These are phyloP conservation scores for Latrodectus elegans DNA, from an alignment of 2,888 invertebrate species.

Conservation along the genomic window DNA sequence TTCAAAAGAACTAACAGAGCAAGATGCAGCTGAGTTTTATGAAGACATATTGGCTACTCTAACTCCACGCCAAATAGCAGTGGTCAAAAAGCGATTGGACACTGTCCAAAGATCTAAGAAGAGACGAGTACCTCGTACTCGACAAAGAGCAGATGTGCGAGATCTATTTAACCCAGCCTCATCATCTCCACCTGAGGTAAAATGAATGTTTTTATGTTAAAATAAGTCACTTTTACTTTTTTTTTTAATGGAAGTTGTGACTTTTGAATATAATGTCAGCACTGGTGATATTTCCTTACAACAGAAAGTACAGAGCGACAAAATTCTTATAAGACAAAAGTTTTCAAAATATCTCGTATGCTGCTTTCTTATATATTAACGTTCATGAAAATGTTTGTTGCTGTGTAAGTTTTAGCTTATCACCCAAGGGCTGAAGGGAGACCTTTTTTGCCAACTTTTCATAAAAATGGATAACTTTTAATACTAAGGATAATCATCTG, in stretches of 20 bases:
- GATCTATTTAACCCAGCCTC: slow-evolving; percentile 38
- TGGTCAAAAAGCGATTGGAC: slow-evolving; percentile 56
- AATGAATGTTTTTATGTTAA: background rate
- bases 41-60: slow-evolving; percentile 53
- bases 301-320: too few relatives aligned
- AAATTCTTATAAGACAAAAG: too few relatives aligned
- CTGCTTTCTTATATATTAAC: too few relatives aligned
- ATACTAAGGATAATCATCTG: too few relatives aligned
- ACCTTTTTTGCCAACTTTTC: too few relatives aligned
- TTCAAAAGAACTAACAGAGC: slow-evolving; percentile 46
- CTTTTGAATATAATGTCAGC: background rate
- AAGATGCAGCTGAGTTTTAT: slow-evolving; percentile 35
- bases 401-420: too few relatives aligned
- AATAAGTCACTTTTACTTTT: background rate
- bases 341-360: too few relatives aligned
- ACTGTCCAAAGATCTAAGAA: slow-evolving; percentile 64
- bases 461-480: too few relatives aligned
- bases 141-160: slow-evolving; percentile 48
- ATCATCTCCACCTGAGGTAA: slow-evolving; percentile 45
- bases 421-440: too few relatives aligned
- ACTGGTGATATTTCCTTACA: too few relatives aligned
- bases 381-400: too few relatives aligned
- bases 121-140: slow-evolving; percentile 34
- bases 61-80: slow-evolving; percentile 51
- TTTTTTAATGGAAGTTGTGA: background rate